Conservation (phyloP, 2,888 invertebrate species). For the Tanypteryx hageni region DNA sequence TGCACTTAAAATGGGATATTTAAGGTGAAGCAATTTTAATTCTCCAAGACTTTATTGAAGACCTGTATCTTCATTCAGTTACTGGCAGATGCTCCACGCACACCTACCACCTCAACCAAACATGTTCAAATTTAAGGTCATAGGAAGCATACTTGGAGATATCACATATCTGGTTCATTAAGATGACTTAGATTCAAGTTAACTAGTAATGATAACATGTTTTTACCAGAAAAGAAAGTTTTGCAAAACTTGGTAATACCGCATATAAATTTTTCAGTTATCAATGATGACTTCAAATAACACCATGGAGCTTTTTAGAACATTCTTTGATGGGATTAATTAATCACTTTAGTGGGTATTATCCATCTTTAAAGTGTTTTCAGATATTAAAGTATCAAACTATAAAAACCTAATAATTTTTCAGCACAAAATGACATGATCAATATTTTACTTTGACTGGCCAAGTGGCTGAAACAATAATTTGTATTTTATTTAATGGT, state of each 20-base stretch:
- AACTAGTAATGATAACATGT: neutral
- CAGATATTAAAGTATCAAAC: neutral
- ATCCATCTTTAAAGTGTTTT: neutral
- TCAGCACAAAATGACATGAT: neutral
- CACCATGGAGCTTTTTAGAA: neutral
- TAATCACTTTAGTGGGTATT: neutral
- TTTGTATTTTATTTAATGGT: neutral
- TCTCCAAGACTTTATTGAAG: constrained; percentile 13
- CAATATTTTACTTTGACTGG: neutral
- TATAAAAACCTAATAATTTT: neutral
- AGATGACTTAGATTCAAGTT: constrained; percentile 55
- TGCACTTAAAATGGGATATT: constrained; percentile 42
- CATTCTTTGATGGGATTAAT: neutral
- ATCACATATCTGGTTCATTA: constrained; percentile 23
- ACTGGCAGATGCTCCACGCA: neutral
- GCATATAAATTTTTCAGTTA: neutral
- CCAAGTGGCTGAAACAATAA: neutral
- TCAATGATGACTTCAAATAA: neutral
- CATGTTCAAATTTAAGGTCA: neutral
- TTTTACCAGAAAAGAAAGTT: neutral
- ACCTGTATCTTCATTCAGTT: constrained; percentile 28
- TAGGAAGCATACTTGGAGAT: constrained; percentile 36
- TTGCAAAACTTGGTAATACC: neutral
- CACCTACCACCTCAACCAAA: constrained; percentile 37
- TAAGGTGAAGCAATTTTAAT: constrained; percentile 2